phyloP scores from a whole-genome alignment of 2,888 invertebrate genomes.

The Sturmia bella region DNA sequence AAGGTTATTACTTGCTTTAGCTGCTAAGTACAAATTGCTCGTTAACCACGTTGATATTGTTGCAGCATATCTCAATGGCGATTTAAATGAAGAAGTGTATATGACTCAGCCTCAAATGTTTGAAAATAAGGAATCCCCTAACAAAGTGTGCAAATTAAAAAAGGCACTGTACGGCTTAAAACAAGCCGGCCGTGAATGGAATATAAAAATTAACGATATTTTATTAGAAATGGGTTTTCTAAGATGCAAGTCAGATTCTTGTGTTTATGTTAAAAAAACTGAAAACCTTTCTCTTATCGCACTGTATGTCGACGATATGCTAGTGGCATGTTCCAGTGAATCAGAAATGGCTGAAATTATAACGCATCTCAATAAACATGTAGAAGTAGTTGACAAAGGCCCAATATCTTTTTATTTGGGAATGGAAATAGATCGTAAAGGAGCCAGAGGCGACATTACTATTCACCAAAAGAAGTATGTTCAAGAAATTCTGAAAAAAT shows the following conservation, averaged over 20 bases:
- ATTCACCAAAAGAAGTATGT: neutral
- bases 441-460: neutral
- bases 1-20: neutral
- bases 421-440: neutral
- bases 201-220: neutral
- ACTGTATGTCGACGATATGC: neutral
- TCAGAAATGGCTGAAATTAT: neutral
- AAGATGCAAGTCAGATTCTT: neutral
- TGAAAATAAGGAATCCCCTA: neutral
- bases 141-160: neutral
- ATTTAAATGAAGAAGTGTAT: neutral
- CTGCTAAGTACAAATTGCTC: neutral
- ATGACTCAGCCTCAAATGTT: neutral
- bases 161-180: neutral
- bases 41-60: neutral
- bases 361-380: neutral
- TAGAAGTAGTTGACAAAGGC: neutral
- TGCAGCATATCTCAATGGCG: neutral
- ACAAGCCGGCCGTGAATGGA: neutral
- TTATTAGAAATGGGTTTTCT: neutral
- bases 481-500: neutral
- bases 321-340: neutral
- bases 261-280: neutral
- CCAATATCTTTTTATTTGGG: conserved; percentile 1
- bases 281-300: neutral